Base-by-base conservation (phyloP, 2,797 vertebrate species). In the Dicrostonyx torquatus region DNA sequence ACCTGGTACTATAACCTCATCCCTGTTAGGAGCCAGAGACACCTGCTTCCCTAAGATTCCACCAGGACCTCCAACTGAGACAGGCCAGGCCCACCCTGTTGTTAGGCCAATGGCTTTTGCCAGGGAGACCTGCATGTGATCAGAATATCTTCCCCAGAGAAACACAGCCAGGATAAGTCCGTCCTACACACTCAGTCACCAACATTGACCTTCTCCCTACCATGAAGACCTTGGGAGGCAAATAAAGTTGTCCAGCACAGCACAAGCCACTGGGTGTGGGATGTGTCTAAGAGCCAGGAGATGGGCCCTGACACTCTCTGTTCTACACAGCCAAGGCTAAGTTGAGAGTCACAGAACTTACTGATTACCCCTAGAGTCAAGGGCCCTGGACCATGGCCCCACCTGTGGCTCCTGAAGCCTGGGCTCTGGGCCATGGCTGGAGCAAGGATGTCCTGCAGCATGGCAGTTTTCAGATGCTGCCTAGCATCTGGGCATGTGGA, bases 201-300 rank as follows among this genome's bases (percentile, higher is more conserved):
- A 20, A 12, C 18, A 10, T 18, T 45, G 55, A 31, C 31, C 17
- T 15, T 15, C 31, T 62, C 12, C 13, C 1, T 7, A 0, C 1
- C 0, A 1, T 3, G 18, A 31, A 26, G 12, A 29, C 0, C 2
- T 55, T 2, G 0, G 17, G 4, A 68, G 14, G 0, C 20, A 17
- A 1, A 6, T 9, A 13, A 17, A 58, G n/a, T 37, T 1, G 2
- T 29, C 48, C n/a, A 58, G 86, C 1, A 40, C 8, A 43, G 40
- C 3, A 34, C 1, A 29, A 64, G 34, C n/a, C 26, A 13, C 4
- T 0, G 3, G 48, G 29, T 1, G 4, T 15, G 14, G 10, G 18
- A 0, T 48, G 62, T 22, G 9, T 15, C 20, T 1, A 2, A 22
- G 13, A 8, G 29, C 34, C 4, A 50, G 34, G 31, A 18, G 1